Evolutionary conservation across 2,888 invertebrate species (phyloP), one percentile per base, ranked within the genome.

Genomic region (Diaprepes abbreviatus): DNA sequence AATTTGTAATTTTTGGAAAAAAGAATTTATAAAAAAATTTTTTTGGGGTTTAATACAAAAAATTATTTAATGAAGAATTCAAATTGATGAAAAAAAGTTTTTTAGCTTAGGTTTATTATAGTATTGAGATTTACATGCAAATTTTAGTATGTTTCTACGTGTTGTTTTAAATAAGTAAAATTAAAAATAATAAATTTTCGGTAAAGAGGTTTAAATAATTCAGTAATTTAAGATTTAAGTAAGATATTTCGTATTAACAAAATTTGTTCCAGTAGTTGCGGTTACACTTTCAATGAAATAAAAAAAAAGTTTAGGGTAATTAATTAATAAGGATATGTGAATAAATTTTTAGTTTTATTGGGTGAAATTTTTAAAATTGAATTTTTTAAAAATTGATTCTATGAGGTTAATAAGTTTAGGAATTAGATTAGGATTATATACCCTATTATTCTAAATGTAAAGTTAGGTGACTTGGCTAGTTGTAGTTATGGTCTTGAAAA

Each of bases 231-330:
- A 87, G 86, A 87, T 85, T 87, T 88, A 88, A 87, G 84, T 86
- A 87, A 87, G 85, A 85, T 84, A 79, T 78, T 80, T 83, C 88
- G 85, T 87, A 87, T 85, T 87, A 86, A 87, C 86, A 82, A 87
- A 89, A 85, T 87, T 88, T 88, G 89, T 89, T 89, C 89, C 89
- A 90, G 89, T 89, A 89, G 87, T 87, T 87, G 89, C 89, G 90
- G 88, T 89, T 89, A 90, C 79, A 88, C 89, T 87, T 86, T 86
- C 85, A 79, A 86, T 86, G 36, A 31, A 76, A 74, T 77, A 66
- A 60, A 71, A 69, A 75, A 85, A 85, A 85, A 81, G 87, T 84
- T 82, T n/a, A n/a, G n/a, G 82, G 82, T 75, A n/a, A n/a, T 77
- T 83, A 85, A 82, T 83, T 72, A 83, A 79, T 83, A 60, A 78